Base-by-base conservation (phyloP, 2,888 invertebrate species). In the Acronicta leporina region DNA sequence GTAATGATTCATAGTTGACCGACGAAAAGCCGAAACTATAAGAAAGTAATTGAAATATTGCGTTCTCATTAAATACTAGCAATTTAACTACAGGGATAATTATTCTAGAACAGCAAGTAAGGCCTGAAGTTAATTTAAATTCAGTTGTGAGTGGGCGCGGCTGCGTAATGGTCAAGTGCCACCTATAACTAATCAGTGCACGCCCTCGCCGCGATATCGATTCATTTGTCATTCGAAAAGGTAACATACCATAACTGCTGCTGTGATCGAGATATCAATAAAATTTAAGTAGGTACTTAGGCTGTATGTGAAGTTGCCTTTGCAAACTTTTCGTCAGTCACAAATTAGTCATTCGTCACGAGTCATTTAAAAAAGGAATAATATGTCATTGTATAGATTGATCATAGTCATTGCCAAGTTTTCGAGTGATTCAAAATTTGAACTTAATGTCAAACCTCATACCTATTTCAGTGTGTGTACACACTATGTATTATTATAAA, bases 131-230 rank as follows among this genome's bases (percentile, higher is more conserved):
- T 83, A 86, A 86, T 89, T 90, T 86, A 85, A 85, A 89, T 87
- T 85, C 87, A 89, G 86, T 85, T 87, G 86, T 84, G 79, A 84
- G 84, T 82, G 83, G 89, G 90, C 83, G 87, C 84, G 87, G 81
- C 77, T 64, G 75, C 74, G 79, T 91, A 90, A 92, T 90, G 86
- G 78, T 80, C 73, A 72, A 84, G 84, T 84, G 88, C 85, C 91
- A 89, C 87, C 86, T 87, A 89, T 89, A 90, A 88, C 87, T 90
- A 90, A 91, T 89, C 84, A 81, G 76, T 75, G 73, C 84, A 85
- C 88, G 88, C 90, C 87, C 80, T 75, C 76, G 15, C 67, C 62
- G 79, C 73, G 61, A 73, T 75, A 74, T 78, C 83, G 82, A 81
- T 83, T 82, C 87, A 89, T 92, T 92, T 92, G 90, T 91, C 91